These are phyloP conservation scores for Zaprionus inermis DNA, from an alignment of 1,140 invertebrate species.

Conservation along the genomic window DNA sequence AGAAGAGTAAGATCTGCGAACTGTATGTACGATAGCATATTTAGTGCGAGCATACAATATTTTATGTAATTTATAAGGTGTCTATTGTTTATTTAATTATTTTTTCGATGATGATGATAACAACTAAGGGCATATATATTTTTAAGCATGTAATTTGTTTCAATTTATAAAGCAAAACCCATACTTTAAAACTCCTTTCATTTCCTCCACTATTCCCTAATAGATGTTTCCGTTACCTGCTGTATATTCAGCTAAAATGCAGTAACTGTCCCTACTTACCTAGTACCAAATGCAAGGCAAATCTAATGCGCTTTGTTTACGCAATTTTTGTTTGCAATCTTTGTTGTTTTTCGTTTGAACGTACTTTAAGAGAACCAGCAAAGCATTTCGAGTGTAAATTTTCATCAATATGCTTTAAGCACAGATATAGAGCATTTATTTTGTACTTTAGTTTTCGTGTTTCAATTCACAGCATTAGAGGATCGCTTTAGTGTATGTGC, in stretches of 20 bases:
- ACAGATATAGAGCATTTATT: constrained; percentile 65
- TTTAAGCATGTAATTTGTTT: constrained; percentile 64
- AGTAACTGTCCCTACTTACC: neutral
- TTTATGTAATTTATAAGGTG: constrained; percentile 76
- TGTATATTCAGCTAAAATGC: constrained; percentile 35
- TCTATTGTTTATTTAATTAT: constrained; percentile 64
- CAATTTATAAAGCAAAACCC: constrained; percentile 59
- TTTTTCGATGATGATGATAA: constrained; percentile 44
- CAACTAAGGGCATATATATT: constrained; percentile 47
- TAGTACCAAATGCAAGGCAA: constrained; percentile 32
- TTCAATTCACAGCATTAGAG: constrained; percentile 41
- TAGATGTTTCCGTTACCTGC: constrained; percentile 9
- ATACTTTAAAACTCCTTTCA: constrained; percentile 36
- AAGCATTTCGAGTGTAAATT: constrained; percentile 78
- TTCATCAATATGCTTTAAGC: constrained; percentile 77
- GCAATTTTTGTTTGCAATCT: constrained; percentile 47
- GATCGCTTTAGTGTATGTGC: constrained; percentile 67
- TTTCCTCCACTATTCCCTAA: neutral
- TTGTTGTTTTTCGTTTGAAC: constrained; percentile 52
- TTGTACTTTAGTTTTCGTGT: constrained; percentile 34
- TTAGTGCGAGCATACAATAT: constrained; percentile 60
- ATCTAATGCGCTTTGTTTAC: constrained; percentile 25
- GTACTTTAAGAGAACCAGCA: constrained; percentile 60
- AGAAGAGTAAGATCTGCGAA: constrained; percentile 63
- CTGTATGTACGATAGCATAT: constrained; percentile 61